Conservation (phyloP, 2,888 invertebrate genomes). For the Campoletis raptor region DNA sequence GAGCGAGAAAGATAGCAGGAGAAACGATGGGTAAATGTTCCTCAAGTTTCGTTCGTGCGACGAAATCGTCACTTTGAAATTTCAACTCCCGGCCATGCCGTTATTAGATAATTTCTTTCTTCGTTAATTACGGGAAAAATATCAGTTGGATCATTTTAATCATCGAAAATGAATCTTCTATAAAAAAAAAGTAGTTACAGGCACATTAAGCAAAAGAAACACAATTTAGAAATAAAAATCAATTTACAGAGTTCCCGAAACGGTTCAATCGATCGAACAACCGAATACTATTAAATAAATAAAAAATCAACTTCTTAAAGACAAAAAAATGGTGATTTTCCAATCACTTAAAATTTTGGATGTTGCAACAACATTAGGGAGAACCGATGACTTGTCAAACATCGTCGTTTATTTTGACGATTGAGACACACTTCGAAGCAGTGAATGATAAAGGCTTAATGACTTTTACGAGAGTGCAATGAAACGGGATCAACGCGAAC, state of each 20-base stretch:
- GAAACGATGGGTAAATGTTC: background rate
- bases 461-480: slow-evolving; percentile 59
- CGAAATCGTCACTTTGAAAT: background rate
- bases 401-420: background rate
- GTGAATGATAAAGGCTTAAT: background rate
- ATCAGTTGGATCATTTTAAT: background rate
- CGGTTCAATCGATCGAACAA: background rate
- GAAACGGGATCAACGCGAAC: slow-evolving; percentile 81
- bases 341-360: background rate
- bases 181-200: too few relatives aligned
- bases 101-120: background rate
- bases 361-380: background rate
- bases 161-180: background rate
- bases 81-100: background rate
- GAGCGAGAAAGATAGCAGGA: background rate
- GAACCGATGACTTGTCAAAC: background rate
- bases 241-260: background rate
- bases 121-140: background rate
- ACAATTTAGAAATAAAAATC: background rate
- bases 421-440: background rate
- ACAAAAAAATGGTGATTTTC: background rate
- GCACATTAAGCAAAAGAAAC: background rate
- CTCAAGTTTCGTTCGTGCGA: background rate
- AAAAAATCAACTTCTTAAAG: background rate
- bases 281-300: background rate